Conservation (phyloP, 2,888 invertebrate genomes). For the Vanessa cardui region DNA sequence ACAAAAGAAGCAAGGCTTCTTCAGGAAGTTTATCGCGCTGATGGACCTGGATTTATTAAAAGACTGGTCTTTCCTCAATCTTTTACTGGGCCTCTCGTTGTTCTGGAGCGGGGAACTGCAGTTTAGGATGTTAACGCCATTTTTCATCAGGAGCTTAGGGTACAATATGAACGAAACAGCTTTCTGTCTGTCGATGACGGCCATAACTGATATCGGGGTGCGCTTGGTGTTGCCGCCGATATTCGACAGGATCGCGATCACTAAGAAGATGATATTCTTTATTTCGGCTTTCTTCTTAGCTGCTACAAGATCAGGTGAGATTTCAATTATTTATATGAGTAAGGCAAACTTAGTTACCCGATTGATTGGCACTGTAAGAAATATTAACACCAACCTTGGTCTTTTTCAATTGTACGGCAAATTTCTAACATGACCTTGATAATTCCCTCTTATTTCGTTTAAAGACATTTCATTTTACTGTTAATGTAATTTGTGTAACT, state of each 20-base stretch:
- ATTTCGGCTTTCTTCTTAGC: slow-evolving; percentile 88
- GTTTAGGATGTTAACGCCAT: slow-evolving; percentile 88
- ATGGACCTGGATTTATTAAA: slow-evolving; percentile 88
- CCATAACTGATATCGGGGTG: slow-evolving; percentile 88
- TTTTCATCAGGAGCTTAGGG: slow-evolving; percentile 84
- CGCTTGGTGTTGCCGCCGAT: slow-evolving; percentile 88
- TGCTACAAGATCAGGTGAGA: slow-evolving; percentile 86
- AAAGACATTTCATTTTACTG: too few species aligned
- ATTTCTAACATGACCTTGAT: too few species aligned
- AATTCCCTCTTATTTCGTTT: too few species aligned
- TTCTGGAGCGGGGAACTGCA: slow-evolving; percentile 90
- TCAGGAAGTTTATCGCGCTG: slow-evolving; percentile 83
- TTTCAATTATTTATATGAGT: not conserved
- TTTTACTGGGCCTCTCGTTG: slow-evolving; percentile 87
- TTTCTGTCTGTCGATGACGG: slow-evolving; percentile 88
- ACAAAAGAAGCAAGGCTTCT: slow-evolving; percentile 69
- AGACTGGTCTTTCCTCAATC: slow-evolving; percentile 88
- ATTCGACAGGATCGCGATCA: slow-evolving; percentile 86
- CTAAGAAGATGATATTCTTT: slow-evolving; percentile 88
- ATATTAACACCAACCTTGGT: too few species aligned
- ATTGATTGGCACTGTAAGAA: too few species aligned
- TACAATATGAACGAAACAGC: slow-evolving; percentile 87
- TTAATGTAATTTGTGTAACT: too few species aligned
- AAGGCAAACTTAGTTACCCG: too few species aligned
- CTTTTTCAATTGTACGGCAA: too few species aligned